These are phyloP conservation scores for Enteromius argenteus DNA, from an alignment of 2,797 vertebrate genomes.

Conservation along the genomic window DNA sequence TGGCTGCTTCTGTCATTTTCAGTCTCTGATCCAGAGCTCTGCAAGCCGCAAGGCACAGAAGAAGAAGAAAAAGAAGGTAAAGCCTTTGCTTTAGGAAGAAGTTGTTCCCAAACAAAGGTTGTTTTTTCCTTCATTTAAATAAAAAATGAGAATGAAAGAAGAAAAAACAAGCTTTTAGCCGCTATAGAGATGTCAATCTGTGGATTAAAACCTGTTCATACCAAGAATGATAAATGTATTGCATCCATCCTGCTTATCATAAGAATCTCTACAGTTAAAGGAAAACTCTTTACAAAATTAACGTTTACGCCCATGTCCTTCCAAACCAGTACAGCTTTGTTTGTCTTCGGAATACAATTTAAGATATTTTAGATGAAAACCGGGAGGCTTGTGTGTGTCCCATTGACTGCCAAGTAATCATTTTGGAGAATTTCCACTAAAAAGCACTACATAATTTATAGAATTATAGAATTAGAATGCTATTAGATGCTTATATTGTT, in stretches of 20 bases:
- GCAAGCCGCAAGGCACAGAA: conserved; percentile 97
- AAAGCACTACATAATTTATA: too few relatives aligned
- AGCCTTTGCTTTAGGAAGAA: not conserved
- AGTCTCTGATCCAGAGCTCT: conserved; percentile 87
- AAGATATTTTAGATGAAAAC: too few relatives aligned
- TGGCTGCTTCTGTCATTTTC: not conserved
- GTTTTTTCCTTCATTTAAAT: not conserved
- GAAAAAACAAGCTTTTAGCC: not conserved
- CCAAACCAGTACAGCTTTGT: too few relatives aligned
- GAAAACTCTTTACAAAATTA: too few relatives aligned
- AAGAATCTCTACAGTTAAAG: not conserved
- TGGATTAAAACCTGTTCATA: not conserved
- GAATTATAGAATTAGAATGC: too few relatives aligned
- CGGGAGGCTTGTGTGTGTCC: too few relatives aligned
- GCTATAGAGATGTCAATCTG: not conserved
- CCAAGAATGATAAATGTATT: not conserved
- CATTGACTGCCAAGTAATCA: too few relatives aligned
- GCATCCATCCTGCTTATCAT: not conserved
- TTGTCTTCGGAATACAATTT: too few relatives aligned
- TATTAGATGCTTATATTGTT: not conserved
- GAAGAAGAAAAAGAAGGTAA: conserved; percentile 99
- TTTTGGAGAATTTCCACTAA: too few relatives aligned
- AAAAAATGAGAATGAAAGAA: not conserved
- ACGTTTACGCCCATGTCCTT: too few relatives aligned
- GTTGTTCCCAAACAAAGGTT: not conserved